Evolutionary conservation across 1,140 invertebrate species (phyloP).

Genomic region (Drosophila truncata): DNA sequence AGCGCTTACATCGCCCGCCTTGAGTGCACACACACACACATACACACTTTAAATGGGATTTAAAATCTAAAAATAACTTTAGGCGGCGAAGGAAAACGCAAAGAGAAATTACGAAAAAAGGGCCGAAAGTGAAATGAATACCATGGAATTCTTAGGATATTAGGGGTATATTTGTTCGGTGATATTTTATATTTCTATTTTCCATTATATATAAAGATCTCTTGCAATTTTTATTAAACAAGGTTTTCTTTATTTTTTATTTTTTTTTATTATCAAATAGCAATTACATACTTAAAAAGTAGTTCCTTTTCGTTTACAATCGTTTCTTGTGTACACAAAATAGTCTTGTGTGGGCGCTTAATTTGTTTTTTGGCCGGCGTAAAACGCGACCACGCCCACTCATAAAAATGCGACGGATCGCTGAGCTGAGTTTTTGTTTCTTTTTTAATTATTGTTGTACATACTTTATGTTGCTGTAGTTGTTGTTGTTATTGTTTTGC

Average conservation of each 20-base stretch:
- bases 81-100: slow-evolving; percentile 8
- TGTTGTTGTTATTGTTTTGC: slow-evolving; percentile 18
- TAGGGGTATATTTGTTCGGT: neutral
- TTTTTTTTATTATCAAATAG: slow-evolving; percentile 47
- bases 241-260: slow-evolving; percentile 52
- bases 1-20: slow-evolving; percentile 20
- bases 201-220: neutral
- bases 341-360: slow-evolving; percentile 32
- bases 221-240: slow-evolving; percentile 49
- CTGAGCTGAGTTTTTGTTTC: slow-evolving; percentile 45
- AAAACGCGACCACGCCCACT: slow-evolving; percentile 50
- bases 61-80: slow-evolving; percentile 60
- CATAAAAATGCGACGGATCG: slow-evolving; percentile 35
- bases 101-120: slow-evolving; percentile 17
- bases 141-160: slow-evolving; percentile 9
- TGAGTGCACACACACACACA: slow-evolving; percentile 19
- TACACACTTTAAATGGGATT: slow-evolving; percentile 16
- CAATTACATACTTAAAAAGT: slow-evolving; percentile 57
- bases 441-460: slow-evolving; percentile 24
- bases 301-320: slow-evolving; percentile 15
- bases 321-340: slow-evolving; percentile 36
- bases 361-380: slow-evolving; percentile 28
- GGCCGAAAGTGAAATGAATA: slow-evolving; percentile 37
- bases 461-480: slow-evolving; percentile 13
- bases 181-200: no score